Evolutionary conservation across 2,888 invertebrate genomes (phyloP), one percentile per base, ranked within the genome.

Genomic region (Nesidiocoris tenuis): DNA sequence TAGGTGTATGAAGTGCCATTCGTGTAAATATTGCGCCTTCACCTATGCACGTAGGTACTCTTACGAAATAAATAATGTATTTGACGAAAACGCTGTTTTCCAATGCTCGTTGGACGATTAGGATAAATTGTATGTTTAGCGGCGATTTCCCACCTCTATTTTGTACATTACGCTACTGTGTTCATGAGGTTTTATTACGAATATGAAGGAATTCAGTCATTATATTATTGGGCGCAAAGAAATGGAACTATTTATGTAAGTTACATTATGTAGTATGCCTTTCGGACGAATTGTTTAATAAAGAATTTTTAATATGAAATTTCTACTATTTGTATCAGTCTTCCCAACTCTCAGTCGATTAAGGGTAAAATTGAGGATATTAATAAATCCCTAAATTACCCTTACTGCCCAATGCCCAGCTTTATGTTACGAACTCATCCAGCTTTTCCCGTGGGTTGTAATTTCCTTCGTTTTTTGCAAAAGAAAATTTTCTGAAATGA

Each of bases 1-100:
- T 72, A 72, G 72, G 72, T 70, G 72, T 72, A 61, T 63, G 61
- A 72, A 39, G 72, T 72, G 72, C 72, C 72, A 72, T 72, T 55
- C 39, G 65, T 65, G 65, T 39, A 39, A 39, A 39, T 39, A 39
- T 39, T 39, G 39, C 12, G 39, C 39, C 39, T 39, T 39, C 39
- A 3, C 39, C n/a, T n/a, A n/a, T n/a, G n/a, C n/a, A 39, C 39
- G 3, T 39, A 39, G 39, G 12, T 39, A 39, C 3, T 39, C 5
- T n/a, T 7, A 39, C 5, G 39, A 39, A 12, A 39, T 7, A 39
- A 39, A 39, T 39, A 7, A 12, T 39, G 39, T 39, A 39, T 39
- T 39, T 39, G n/a, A n/a, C n/a, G n/a, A n/a, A n/a, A n/a, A n/a
- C n/a, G n/a, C 12, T 39, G 5, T 39, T 39, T 39, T 39, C 3